Conservation (phyloP, 2,888 invertebrate species). For the Diaphora mendica region DNA sequence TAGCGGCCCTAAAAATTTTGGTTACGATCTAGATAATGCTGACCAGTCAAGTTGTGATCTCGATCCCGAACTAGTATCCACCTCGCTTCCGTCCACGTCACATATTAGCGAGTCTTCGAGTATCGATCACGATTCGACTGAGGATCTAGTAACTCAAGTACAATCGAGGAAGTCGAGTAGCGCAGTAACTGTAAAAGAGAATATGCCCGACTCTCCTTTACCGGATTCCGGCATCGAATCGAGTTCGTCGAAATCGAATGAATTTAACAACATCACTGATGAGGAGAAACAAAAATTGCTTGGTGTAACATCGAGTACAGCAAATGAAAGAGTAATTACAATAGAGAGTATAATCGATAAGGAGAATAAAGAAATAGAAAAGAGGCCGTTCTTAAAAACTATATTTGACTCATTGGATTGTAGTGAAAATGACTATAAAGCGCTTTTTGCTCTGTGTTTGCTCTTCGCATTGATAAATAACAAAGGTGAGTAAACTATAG, state of each 20-base stretch:
- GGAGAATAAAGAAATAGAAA: constrained; percentile 80
- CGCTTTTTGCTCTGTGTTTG: constrained; percentile 95
- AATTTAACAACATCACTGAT: constrained; percentile 94
- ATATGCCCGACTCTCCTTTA: constrained; percentile 82
- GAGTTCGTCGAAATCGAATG: constrained; percentile 74
- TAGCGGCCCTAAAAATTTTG: constrained; percentile 72
- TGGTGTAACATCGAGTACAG: constrained; percentile 58
- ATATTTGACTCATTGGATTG: constrained; percentile 95
- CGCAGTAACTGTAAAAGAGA: constrained; percentile 59
- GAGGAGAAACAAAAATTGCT: constrained; percentile 94
- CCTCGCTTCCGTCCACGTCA: constrained; percentile 83
- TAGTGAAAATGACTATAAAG: constrained; percentile 97
- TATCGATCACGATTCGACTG: constrained; percentile 81
- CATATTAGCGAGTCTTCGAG: constrained; percentile 83
- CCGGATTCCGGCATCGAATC: constrained; percentile 81
- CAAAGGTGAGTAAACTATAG: constrained; percentile 89
- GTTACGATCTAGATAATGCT: constrained; percentile 65
- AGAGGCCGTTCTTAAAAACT: constrained; percentile 95
- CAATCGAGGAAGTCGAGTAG: constrained; percentile 60
- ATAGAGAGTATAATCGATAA: constrained; percentile 71
- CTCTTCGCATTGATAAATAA: constrained; percentile 97
- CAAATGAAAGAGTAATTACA: constrained; percentile 58
- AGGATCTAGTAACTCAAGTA: constrained; percentile 79
- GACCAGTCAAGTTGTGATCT: constrained; percentile 84
- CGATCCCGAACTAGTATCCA: constrained; percentile 83